Base-by-base conservation (phyloP, 2,888 invertebrate species). In the Pachymerium ferrugineum region DNA sequence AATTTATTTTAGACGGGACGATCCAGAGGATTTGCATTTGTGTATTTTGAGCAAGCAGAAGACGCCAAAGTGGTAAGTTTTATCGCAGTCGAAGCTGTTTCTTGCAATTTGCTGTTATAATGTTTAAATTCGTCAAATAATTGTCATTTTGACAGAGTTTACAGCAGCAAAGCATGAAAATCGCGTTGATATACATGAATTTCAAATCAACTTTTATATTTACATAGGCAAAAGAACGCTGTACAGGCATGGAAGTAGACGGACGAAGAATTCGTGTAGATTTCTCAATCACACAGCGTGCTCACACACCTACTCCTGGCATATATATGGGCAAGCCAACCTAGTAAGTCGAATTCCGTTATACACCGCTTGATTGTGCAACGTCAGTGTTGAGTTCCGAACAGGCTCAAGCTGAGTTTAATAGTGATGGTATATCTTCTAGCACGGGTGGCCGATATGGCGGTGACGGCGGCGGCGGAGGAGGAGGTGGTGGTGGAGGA, bases 231-330 rank as follows among this genome's bases (percentile, higher is more conserved):
- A 96, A 96, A 85, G 94, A 97, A 80, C 89, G 92, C 79, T 95
- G 95, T 80, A 90, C 91, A 74, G 97, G 97, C 74, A 92, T 94
- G 88, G 94, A 94, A 84, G 91, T 98, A 72, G 96, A 97, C 83
- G 93, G 93, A 0, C 88, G 96, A 74, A 88, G 91, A 79, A 96
- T 97, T 79, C 87, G 97, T 78, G 97, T 97, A 8, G 97, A 97
- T 84, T 97, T 88, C 84, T 97, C 97, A 5, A 95, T 97, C 79
- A 97, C 97, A 54, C 91, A 94, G 84, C 87, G 97, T 75, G 94
- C 97, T 10, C 97, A 97, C 82, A 96, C 97, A 0, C 97, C 97
- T 12, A 98, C 97, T 4, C 97, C 97, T 6, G 97, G 97, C 74
- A 91, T 97, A 78, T 97, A 97, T 81, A 94, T 96, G 91, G 97